Base-by-base conservation (phyloP, 1,140 invertebrate species). In the Copidosoma floridanum region DNA sequence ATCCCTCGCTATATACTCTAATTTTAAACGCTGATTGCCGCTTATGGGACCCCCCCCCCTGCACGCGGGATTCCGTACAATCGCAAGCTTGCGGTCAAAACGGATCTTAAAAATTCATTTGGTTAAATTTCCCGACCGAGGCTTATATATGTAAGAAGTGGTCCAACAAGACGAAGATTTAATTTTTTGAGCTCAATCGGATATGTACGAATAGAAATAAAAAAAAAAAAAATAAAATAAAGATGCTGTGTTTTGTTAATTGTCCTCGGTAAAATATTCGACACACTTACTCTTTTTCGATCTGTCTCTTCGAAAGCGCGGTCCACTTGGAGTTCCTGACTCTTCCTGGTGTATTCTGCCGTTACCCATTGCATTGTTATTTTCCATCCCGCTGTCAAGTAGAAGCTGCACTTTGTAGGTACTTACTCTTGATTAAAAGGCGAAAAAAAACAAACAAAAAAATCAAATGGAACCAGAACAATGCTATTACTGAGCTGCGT, bases 301-400 rank as follows among this genome's bases (percentile, higher is more conserved):
- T 47, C 50, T 67, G 10, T 69, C 68, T 24, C 12, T 66, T 51
- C 64, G 64, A 12, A 66, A 51, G 23, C 68, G 67, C 55, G 73
- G 68, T 8, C 54, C 52, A 8, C 56, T 64, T 21, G 2, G n/a
- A 2, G 18, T 32, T 11, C 43, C 20, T 7, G 32, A 16, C 14
- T 50, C 54, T 57, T 60, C 59, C 44, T 75, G 69, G 1, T 67
- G 67, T 29, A 72, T 65, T 43, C 68, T 66, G 1, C 74, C 74
- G 47, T 76, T 76, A 21, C 67, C 72, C 16, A 76, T 32, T 16
- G 43, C 23, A 50, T 73, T 72, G 41, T 73, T 71, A 44, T 52
- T 59, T 24, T 59, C 57, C 57, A 59, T 59, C 2, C 11, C 29
- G 29, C 29, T 32, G 12, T 32, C n/a, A n/a, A n/a, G n/a, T n/a